Conservation (phyloP, 2,113 vertebrate genomes). For the Phylloscopus trochiloides region DNA sequence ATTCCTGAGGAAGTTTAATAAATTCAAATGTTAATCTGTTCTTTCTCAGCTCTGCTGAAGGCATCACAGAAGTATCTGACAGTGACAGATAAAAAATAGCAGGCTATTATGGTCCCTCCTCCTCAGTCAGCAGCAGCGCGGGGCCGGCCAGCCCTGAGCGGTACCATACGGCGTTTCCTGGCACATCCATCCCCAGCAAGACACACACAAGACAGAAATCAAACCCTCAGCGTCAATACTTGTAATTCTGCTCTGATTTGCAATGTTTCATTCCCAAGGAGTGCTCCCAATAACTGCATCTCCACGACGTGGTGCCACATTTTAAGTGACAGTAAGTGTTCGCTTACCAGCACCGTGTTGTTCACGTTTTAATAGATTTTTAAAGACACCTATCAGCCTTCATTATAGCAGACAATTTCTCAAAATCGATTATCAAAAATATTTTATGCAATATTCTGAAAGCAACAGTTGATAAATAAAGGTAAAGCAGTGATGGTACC, state of each 20-base stretch:
- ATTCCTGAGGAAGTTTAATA: constrained; percentile 59
- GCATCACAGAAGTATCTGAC: constrained; percentile 3
- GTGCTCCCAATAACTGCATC: not conserved
- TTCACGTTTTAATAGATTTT: not conserved
- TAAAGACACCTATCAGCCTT: not conserved
- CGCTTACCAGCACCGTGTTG: rapidly evolving
- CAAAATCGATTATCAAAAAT: not conserved
- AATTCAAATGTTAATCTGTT: constrained; percentile 62
- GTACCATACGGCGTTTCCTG: not conserved
- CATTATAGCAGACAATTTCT: not conserved
- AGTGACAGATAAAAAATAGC: constrained; percentile 29
- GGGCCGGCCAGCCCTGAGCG: not conserved
- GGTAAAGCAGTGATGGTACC: not conserved
- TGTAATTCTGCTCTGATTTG: not conserved
- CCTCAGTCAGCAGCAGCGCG: not conserved
- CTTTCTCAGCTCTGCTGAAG: constrained; percentile 62
- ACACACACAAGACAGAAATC: not conserved
- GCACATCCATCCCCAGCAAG: constrained; percentile 10
- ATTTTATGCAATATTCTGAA: not conserved
- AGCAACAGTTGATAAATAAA: not conserved
- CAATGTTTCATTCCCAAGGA: not conserved
- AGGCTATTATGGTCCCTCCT: not conserved
- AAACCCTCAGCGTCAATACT: not conserved
- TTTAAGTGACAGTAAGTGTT: not conserved
- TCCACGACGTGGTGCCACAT: rapidly evolving